These are phyloP conservation scores for Phalacrocorax pelagicus DNA, from an alignment of 2,113 vertebrate genomes.

Conservation along the genomic window DNA sequence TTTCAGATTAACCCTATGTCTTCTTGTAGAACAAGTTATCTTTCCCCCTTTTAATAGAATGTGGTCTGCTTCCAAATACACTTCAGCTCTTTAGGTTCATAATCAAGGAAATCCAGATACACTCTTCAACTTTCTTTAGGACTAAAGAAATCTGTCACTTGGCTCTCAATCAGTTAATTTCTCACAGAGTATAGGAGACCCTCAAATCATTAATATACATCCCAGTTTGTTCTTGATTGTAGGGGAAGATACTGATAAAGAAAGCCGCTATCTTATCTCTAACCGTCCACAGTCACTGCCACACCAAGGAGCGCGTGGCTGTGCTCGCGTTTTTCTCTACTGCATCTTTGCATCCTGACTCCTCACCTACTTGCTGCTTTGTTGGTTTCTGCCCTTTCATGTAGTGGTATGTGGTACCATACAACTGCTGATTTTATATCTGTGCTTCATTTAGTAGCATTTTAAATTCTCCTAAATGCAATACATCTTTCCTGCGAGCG, in stretches of 20 bases:
- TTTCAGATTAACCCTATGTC: not conserved
- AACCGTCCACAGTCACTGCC: not conserved
- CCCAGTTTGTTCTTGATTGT: not conserved
- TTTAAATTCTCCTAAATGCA: constrained; percentile 70
- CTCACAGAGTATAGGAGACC: not conserved
- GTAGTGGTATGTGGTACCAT: not conserved
- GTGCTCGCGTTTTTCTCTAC: rapidly evolving
- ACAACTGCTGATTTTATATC: not conserved
- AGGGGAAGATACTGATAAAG: not conserved
- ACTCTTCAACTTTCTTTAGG: not conserved
- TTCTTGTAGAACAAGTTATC: not conserved
- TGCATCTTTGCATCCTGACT: not conserved
- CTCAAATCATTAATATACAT: not conserved
- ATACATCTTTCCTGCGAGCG: constrained; percentile 89
- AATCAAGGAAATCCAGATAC: not conserved
- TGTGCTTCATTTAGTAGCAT: not conserved
- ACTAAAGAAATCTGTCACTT: not conserved
- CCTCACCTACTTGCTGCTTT: not conserved
- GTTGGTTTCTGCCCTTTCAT: not conserved
- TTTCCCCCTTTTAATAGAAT: not conserved
- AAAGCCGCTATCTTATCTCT: not conserved
- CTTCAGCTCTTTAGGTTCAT: not conserved
- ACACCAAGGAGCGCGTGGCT: not conserved
- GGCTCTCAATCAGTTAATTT: not conserved
- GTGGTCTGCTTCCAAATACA: not conserved